A percentile compares a stretch with the other conserved stretches of the same genome.
Conservation (phyloP, 1,140 invertebrate species). For the Meloidogyne exigua region DNA sequence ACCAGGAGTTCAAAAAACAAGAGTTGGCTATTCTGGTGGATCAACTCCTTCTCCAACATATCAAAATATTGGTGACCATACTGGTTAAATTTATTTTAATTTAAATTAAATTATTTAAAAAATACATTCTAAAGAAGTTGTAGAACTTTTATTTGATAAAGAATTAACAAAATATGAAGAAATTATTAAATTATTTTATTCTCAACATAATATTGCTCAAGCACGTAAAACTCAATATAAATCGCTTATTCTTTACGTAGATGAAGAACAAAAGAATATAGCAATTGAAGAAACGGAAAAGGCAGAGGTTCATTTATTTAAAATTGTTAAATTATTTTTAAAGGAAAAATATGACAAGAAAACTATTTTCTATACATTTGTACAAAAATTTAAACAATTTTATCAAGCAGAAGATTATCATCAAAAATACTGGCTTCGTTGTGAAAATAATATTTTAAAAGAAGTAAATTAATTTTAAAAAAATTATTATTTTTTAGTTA, state of each 20-base stretch:
- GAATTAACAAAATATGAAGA: constrained; percentile 73
- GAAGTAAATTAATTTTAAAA: constrained; percentile 29
- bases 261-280: constrained; percentile 77
- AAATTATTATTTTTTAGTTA: constrained; percentile 36
- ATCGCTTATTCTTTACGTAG: constrained; percentile 85
- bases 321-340: neutral
- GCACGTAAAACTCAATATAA: constrained; percentile 84
- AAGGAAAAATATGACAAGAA: constrained; percentile 36
- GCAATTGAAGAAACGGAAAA: constrained; percentile 74
- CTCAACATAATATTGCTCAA: constrained; percentile 81
- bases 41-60: constrained; percentile 79
- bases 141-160: constrained; percentile 85
- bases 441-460: constrained; percentile 50
- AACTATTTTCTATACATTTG: constrained; percentile 51
- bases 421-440: constrained; percentile 56
- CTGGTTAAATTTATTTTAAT: constrained; percentile 73
- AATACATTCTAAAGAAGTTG: constrained; percentile 72
- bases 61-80: constrained; percentile 67
- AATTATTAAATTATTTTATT: constrained; percentile 83
- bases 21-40: constrained; percentile 90
- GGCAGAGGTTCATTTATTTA: constrained; percentile 9
- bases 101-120: neutral
- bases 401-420: constrained; percentile 63
- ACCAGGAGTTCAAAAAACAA: constrained; percentile 80
- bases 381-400: constrained; percentile 55